Base-by-base conservation (phyloP, 2,888 invertebrate genomes). In the Lepidonotus clava region DNA sequence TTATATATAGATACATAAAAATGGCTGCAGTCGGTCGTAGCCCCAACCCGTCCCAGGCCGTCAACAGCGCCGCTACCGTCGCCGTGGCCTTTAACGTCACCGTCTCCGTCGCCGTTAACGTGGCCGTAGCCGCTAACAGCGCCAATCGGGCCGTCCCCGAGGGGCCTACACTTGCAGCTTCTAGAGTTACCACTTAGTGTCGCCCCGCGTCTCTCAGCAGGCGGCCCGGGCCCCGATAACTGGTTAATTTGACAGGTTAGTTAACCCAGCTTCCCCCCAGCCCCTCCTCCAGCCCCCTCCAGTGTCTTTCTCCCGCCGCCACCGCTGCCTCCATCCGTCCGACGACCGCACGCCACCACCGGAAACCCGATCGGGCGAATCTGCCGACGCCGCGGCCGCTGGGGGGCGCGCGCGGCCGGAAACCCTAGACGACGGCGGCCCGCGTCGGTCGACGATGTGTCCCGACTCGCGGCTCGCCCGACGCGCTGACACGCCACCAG, bases 221-320 rank as follows among this genome's bases (percentile, higher is more conserved):
- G 71, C 8, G 36, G 24, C n/a, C 36, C 36, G 41, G n/a, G 32
- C 24, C 46, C 21, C 11, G 51, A 11, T 80, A 80, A 80, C 80
- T 41, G 80, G 80, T 80, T 80, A 80, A 80, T 80, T 80, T 80
- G 80, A 80, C 80, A 51, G 80, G 46, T 80, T 46, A 80, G 80
- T 80, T 80, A 80, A 80, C 80, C 80, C 51, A 14, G 46, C n/a
- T n/a, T n/a, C n/a, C n/a, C n/a, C n/a, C n/a, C n/a, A n/a, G n/a
- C n/a, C n/a, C n/a, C n/a, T n/a, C n/a, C n/a, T 24, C 32, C 41
- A 11, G 11, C 46, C 80, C 24, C 11, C n/a, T 41, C 24, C 21
- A 4, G 4, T 4, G 18, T 24, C 28, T 28, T 34, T 6, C 28
- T 5, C 18, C 28, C 28, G 46, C 51, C 41, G 80, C 80, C 46